These are phyloP conservation scores for Copidosoma floridanum DNA, from an alignment of 1,140 invertebrate species.

Conservation along the genomic window DNA sequence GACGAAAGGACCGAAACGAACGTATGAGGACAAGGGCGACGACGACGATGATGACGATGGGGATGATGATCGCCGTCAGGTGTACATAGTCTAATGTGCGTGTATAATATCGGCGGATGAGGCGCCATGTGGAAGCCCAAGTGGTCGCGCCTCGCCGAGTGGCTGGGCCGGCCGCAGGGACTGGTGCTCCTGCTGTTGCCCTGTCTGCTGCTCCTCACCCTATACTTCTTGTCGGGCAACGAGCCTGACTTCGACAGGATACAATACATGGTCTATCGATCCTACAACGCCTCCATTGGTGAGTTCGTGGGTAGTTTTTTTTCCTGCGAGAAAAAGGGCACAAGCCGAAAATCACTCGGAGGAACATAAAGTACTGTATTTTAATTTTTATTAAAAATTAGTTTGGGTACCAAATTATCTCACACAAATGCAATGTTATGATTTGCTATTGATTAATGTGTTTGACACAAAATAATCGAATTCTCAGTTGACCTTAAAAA, in stretches of 20 bases:
- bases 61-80: not conserved
- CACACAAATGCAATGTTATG: too few species aligned
- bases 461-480: too few species aligned
- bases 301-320: too few species aligned
- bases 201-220: constrained; percentile 38
- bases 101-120: not conserved
- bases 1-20: too few species aligned
- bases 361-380: too few species aligned
- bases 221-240: constrained; percentile 41
- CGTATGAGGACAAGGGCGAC: too few species aligned
- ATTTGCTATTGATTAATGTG: too few species aligned
- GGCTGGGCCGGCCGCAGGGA: constrained; percentile 18
- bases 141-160: constrained; percentile 20
- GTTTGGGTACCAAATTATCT: too few species aligned
- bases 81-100: not conserved
- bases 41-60: not conserved
- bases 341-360: too few species aligned
- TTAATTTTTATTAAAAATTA: not conserved
- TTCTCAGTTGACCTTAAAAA: too few species aligned
- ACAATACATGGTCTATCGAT: constrained; percentile 35
- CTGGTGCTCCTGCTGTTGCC: constrained; percentile 42
- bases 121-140: constrained; percentile 27
- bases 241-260: constrained; percentile 33
- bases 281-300: constrained; percentile 32
- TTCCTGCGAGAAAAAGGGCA: too few species aligned